Percentiles rank a stretch among this genome's conserved stretches.
Conservation (phyloP, 2,797 vertebrate genomes). For the Sphaeramia orbicularis region DNA sequence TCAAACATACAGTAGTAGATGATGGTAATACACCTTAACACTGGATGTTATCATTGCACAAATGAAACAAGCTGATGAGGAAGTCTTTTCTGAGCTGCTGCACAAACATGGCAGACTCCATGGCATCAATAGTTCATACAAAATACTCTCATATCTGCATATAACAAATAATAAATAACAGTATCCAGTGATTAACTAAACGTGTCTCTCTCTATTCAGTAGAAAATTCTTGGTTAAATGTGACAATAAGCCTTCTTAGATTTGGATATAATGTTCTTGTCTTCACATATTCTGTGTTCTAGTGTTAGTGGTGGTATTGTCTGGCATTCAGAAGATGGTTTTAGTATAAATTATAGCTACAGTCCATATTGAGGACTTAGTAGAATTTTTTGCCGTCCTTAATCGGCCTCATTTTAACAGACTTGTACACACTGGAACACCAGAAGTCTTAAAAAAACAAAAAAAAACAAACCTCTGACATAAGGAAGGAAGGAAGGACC, state of each 20-base stretch:
- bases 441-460: neutral
- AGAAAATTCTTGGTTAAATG: neutral
- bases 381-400: conserved; percentile 4
- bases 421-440: neutral
- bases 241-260: neutral
- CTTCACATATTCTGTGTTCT: neutral
- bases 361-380: neutral
- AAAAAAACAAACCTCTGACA: neutral
- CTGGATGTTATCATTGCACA: too few species aligned
- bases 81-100: too few species aligned
- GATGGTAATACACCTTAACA: too few species aligned
- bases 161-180: too few species aligned
- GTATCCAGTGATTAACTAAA: too few species aligned
- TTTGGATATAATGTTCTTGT: neutral
- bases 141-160: too few species aligned
- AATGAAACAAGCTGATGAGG: too few species aligned
- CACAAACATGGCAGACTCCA: too few species aligned
- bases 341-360: conserved; percentile 1
- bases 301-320: too few species aligned
- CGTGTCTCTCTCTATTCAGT: neutral
- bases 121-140: too few species aligned
- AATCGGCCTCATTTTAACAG: conserved; percentile 15
- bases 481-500: conserved; percentile 17
- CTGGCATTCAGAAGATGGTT: too few species aligned
- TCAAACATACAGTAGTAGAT: too few species aligned